Evolutionary conservation across 37 sponge, comb jelly and placozoan species (phyloP), one percentile per base, ranked within the genome.

Genomic region (Spongia lamella): DNA sequence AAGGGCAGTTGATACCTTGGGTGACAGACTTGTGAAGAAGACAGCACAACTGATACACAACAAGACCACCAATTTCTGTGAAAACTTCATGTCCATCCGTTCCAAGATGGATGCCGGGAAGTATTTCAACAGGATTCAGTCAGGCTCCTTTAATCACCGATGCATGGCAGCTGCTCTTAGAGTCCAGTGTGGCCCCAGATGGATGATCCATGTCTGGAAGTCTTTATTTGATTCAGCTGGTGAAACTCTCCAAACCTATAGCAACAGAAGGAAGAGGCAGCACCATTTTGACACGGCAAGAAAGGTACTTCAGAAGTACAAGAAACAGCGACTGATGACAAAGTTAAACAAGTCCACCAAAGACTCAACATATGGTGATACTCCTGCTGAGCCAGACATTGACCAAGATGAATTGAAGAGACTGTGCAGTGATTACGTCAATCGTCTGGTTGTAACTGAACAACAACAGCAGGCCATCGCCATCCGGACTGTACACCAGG

Each of bases 121-220:
- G 57, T 29, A 60, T 19, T 67, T 25, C 61, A 79, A 79, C 51
- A 68, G 70, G 4, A 61, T 75, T 25, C 70, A 67, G 68, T 36
- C 25, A 15, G 70, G 80, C 0, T 30, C 80, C 26, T 80, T 80
- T 58, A 17, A 80, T 32, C 30, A n/a, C 22, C 19, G 63, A 1
- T 80, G 70, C 53, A 47, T 60, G 40, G 72, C 53, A 26, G 71
- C 80, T 60, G 80, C 71, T 13, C 62, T 80, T 24, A 26, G 63
- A 1, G 32, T 39, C 0, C 72, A 80, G n/a, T n/a, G 38, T 70
- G 80, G 80, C 1, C 71, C 80, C 3, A 7, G 32, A 1, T 80
- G 72, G 70, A 38, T 38, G 5, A 70, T 26, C 1, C 20, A n/a
- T n/a, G 32, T 19, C 16, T 30, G 6, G 3, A 29, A 50, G 13